Evolutionary conservation across 2,113 vertebrate species (phyloP).

Genomic region (Nothobranchius furzeri): DNA sequence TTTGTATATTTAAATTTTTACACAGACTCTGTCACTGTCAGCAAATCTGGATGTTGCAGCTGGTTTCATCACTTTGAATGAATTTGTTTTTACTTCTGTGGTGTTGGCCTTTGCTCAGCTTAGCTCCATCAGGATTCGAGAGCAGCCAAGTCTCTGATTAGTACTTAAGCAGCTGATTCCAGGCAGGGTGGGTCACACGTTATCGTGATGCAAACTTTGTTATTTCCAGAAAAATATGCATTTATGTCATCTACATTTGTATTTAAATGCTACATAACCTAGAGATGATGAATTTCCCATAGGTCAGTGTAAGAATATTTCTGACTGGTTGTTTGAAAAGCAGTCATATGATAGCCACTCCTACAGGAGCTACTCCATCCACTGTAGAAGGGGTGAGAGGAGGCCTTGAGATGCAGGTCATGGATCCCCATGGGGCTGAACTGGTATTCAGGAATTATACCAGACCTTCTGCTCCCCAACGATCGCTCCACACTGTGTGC

Average conservation of each 20-base stretch:
- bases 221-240: constrained; percentile 1
- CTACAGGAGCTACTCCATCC: constrained; percentile 17
- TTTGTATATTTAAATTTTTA: constrained; percentile 22
- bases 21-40: constrained; percentile 18
- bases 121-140: constrained; percentile 30
- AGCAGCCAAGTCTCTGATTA: constrained; percentile 17
- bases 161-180: constrained; percentile 28
- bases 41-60: constrained; percentile 38
- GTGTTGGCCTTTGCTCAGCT: constrained; percentile 18
- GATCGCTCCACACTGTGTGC: constrained; percentile 29
- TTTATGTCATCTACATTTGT: not conserved
- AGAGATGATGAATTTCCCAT: constrained; percentile 9
- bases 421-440: constrained; percentile 62
- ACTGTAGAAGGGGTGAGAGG: constrained; percentile 45
- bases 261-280: no score
- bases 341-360: constrained; percentile 8
- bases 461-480: constrained; percentile 55
- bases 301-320: constrained; percentile 40
- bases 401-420: constrained; percentile 68
- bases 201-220: not conserved
- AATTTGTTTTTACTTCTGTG: constrained; percentile 33
- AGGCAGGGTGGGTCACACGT: not conserved
- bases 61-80: constrained; percentile 60
- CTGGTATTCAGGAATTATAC: constrained; percentile 68
- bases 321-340: constrained; percentile 21